phyloP scores from a whole-genome alignment of 2,888 invertebrate genomes.

The Lagria hirta region DNA sequence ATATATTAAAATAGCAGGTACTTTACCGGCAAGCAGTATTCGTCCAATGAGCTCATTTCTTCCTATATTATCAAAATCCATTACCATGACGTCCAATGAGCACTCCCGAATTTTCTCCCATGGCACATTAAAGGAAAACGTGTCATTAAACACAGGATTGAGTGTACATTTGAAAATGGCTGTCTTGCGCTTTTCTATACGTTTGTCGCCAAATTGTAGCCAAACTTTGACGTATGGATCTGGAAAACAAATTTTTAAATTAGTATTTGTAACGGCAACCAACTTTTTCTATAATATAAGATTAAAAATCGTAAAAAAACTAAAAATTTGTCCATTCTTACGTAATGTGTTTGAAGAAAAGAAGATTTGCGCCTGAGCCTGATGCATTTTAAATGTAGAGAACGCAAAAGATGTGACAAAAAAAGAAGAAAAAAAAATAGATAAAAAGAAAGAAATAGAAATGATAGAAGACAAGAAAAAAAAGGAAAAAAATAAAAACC shows the following conservation, averaged over 20 bases:
- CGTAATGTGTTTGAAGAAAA: too few species aligned
- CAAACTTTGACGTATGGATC: constrained; percentile 99
- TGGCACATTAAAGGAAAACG: constrained; percentile 93
- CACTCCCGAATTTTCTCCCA: constrained; percentile 97
- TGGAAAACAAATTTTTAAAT: constrained; percentile 56
- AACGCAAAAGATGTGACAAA: neutral
- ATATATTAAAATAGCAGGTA: too few species aligned
- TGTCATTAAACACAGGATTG: constrained; percentile 95
- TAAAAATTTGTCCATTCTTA: too few species aligned
- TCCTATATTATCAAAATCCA: constrained; percentile 97
- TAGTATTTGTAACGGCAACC: too few species aligned
- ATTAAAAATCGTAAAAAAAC: too few species aligned
- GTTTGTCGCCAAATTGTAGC: constrained; percentile 93
- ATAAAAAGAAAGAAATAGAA: too few species aligned
- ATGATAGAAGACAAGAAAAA: too few species aligned
- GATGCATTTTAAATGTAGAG: too few species aligned
- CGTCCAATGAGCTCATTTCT: constrained; percentile 90
- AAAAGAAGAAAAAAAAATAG: neutral
- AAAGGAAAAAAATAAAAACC: too few species aligned
- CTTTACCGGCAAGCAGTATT: constrained; percentile 87
- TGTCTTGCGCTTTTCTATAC: constrained; percentile 94
- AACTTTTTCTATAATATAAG: too few species aligned
- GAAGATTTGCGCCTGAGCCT: too few species aligned
- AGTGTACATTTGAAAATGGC: constrained; percentile 91
- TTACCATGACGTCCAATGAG: constrained; percentile 89